phyloP scores from a whole-genome alignment of 2,113 vertebrate genomes.

The Tamias sibiricus region DNA sequence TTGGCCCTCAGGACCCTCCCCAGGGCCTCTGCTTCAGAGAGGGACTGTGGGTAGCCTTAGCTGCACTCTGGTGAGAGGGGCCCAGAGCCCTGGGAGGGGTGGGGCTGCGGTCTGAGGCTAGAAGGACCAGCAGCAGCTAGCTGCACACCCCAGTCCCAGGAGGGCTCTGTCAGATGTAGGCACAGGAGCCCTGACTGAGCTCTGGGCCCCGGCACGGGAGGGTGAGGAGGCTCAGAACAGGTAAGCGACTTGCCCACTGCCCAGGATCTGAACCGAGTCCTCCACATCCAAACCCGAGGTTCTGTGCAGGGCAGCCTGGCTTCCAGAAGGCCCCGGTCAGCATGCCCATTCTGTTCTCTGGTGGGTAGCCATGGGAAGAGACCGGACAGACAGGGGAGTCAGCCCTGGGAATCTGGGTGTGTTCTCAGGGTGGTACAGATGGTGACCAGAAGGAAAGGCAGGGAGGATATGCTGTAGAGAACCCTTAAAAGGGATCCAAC shows the following conservation, averaged over 20 bases:
- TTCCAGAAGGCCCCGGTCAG: background rate
- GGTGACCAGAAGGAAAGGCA: background rate
- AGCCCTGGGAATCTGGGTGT: background rate
- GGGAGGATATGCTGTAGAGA: background rate
- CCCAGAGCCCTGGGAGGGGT: background rate
- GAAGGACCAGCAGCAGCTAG: background rate
- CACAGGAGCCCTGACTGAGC: background rate
- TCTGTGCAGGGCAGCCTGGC: background rate
- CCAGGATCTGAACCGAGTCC: background rate
- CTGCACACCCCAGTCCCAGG: background rate
- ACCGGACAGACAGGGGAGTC: background rate
- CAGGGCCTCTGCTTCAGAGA: constrained; percentile 36
- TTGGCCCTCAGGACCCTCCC: constrained; percentile 50
- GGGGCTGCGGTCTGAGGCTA: background rate
- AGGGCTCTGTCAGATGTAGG: background rate
- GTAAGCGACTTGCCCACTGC: background rate
- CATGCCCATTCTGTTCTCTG: background rate
- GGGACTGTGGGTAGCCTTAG: background rate
- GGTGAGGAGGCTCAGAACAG: background rate
- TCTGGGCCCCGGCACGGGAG: background rate
- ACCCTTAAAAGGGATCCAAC: background rate
- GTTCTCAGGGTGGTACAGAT: background rate
- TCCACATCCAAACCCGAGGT: background rate
- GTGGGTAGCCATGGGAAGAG: background rate
- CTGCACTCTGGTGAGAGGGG: background rate